Evolutionary conservation across 2,797 vertebrate genomes (phyloP).

Genomic region (Neostethus bicornis): DNA sequence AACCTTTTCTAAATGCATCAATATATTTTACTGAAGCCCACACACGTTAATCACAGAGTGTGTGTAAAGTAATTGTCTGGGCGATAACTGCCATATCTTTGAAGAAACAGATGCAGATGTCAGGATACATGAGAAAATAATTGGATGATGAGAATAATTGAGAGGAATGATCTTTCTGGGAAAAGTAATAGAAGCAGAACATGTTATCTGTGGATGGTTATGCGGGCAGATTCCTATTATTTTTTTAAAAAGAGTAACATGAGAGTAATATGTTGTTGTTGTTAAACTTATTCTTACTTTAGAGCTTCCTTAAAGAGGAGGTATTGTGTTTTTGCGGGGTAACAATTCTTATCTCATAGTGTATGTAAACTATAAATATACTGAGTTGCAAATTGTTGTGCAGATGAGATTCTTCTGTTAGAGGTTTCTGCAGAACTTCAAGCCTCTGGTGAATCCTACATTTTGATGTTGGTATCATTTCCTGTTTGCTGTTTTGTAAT

Average conservation of each 20-base stretch:
- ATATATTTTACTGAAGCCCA: not conserved
- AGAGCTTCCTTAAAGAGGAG: too few relatives aligned
- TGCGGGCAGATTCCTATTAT: slow-evolving; percentile 18
- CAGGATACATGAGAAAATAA: slow-evolving; percentile 4
- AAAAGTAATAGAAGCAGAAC: slow-evolving; percentile 12
- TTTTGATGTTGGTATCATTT: too few relatives aligned
- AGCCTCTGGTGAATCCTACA: too few relatives aligned
- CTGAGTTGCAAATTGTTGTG: too few relatives aligned
- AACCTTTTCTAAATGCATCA: not conserved
- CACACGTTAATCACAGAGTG: not conserved
- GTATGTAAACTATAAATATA: too few relatives aligned
- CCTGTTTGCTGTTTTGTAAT: too few relatives aligned
- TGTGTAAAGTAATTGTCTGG: not conserved
- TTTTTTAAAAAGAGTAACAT: slow-evolving; percentile 2
- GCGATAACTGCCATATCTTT: not conserved
- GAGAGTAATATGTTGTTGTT: too few relatives aligned
- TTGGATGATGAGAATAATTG: slow-evolving; percentile 5
- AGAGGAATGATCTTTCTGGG: slow-evolving; percentile 1
- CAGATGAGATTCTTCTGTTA: too few relatives aligned
- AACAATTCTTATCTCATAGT: too few relatives aligned
- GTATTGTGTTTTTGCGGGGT: too few relatives aligned
- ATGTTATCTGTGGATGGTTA: slow-evolving; percentile 4
- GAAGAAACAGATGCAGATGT: slow-evolving; percentile 1
- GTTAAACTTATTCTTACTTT: too few relatives aligned
- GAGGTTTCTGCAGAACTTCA: too few relatives aligned